Evolutionary conservation across 1,140 invertebrate genomes (phyloP), one percentile per base, ranked within the genome.

Genomic region (Cyrtorhinus lividipennis): DNA sequence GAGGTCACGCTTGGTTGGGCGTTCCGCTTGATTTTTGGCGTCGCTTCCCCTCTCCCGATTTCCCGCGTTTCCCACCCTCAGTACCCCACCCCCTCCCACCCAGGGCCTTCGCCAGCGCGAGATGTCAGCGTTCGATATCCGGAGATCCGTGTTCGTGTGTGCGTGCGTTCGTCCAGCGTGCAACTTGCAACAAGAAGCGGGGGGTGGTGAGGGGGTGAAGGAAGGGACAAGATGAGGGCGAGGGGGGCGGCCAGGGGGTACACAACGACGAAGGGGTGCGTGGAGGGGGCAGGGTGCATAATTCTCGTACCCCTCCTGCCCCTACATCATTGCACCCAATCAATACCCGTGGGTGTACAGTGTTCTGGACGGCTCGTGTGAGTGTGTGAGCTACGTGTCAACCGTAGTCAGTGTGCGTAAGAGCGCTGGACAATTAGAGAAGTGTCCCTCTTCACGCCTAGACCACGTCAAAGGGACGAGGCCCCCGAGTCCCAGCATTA

Each of bases 1-100:
- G 48, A 53, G 48, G 10, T 53, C 48, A 53, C 48, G 48, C 48
- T 53, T 22, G 12, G 48, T 53, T 53, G 10, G 48, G 48, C 48
- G 48, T 53, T 53, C 48, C 48, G 48, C 48, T 53, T 53, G 48
- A 53, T 53, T 53, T 53, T 53, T 53, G 48, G 48, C 48, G 48
- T 53, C 48, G 48, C 10, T 53, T 53, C 48, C 48, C 20, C 48
- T 20, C 38, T 44, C 38, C 38, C n/a, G 8, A n/a, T n/a, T 8
- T 22, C 48, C 48, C 48, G 48, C 48, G 10, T 20, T 53, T 20
- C 48, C 5, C 20, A 10, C 8, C 48, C 20, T 20, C 48, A 20
- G 48, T 10, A 53, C 48, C 8, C 18, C 20, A 5, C 48, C 48
- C 5, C 48, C 48, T 5, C 48, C 18, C 20, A 10, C 18, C 48